Conservation (phyloP, 1,140 invertebrate species). For the Drosophila melanica region DNA sequence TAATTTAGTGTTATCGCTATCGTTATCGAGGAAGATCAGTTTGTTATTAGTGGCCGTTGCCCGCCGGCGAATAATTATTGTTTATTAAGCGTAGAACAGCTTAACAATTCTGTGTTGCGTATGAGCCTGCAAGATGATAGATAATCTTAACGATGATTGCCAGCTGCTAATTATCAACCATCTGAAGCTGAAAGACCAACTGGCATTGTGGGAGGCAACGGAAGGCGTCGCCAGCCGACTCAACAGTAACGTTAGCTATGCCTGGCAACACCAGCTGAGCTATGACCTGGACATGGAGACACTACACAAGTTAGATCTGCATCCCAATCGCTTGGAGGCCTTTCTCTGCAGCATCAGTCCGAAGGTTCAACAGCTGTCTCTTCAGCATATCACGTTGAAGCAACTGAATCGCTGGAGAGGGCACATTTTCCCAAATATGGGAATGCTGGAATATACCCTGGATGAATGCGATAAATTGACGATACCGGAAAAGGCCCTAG, state of each 20-base stretch:
- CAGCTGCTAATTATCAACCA: slow-evolving; percentile 9
- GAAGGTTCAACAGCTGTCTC: background rate
- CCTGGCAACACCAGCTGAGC: slow-evolving; percentile 6
- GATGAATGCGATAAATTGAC: background rate
- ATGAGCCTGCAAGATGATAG: slow-evolving; percentile 9
- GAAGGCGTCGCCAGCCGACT: background rate
- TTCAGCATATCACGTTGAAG: background rate
- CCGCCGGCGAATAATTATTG: background rate
- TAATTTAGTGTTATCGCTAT: background rate
- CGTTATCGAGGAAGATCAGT: background rate
- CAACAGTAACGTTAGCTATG: slow-evolving; percentile 3
- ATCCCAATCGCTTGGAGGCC: background rate
- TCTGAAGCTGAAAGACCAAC: slow-evolving; percentile 12
- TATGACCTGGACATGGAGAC: background rate
- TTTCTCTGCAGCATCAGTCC: slow-evolving; percentile 8
- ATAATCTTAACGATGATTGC: slow-evolving; percentile 22
- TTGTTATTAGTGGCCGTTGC: background rate
- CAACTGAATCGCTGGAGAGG: background rate
- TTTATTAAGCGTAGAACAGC: background rate
- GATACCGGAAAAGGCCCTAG: background rate
- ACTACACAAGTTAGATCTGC: background rate
- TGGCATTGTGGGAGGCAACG: slow-evolving; percentile 6
- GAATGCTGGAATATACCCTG: background rate
- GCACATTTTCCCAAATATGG: background rate
- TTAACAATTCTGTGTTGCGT: background rate